Base-by-base conservation (phyloP, 1,140 invertebrate genomes). In the Papilio polyxenes region DNA sequence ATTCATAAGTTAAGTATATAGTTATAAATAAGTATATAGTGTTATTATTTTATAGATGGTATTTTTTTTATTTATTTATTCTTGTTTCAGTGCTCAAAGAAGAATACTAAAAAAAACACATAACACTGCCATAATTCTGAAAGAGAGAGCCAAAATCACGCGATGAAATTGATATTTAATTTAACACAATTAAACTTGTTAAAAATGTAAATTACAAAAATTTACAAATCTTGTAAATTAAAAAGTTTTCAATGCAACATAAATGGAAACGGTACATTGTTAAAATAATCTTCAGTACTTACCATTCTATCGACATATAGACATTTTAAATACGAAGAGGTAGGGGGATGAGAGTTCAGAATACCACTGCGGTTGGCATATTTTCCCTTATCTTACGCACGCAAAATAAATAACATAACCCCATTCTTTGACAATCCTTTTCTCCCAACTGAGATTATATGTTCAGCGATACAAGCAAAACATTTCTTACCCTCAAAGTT, bases 401-500 rank as follows among this genome's bases (percentile, higher is more conserved):
- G 62, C 62, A 65, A 65, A 65, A 65, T 65, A 65, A 65, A 65
- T 65, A 65, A 65, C 23, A 4, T 31, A 65, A 65, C 62, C 62
- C 62, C 20, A 65, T 65, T 65, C 20, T 65, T 31, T 31, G 62
- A 65, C 62, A 31, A 31, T 65, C 62, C 23, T 65, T 65, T 23
- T 65, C 62, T 31, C 3, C 62, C 62, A 65, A 65, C 31, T 65
- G 9, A 65, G 62, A 65, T 65, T 31, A 65, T 65, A 65, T 65
- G 62, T 65, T 65, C 62, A n/a, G n/a, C 56, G 56, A 62, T 62
- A 62, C 56, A 31, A 65, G 62, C 62, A 65, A 65, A 65, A 65
- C 62, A 65, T 65, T 65, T 65, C 62, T 31, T 65, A 65, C 23
- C 62, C 62, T 65, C 23, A 65, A 65, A 65, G 62, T 65, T 37